phyloP scores from a whole-genome alignment of 2,797 vertebrate genomes.

The Poeciliopsis turneri region DNA sequence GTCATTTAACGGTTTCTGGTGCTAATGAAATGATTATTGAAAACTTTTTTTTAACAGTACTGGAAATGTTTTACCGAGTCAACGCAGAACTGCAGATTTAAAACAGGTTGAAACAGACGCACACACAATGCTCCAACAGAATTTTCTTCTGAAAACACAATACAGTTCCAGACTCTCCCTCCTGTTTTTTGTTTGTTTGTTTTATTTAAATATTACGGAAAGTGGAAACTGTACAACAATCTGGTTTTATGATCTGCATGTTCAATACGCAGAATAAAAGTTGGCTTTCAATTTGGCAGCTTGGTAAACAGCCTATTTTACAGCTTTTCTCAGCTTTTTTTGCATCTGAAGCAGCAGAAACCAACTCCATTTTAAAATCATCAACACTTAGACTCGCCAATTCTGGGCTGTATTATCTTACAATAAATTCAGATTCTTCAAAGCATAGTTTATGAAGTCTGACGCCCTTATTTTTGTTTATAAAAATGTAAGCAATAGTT shows the following conservation, averaged over 20 bases:
- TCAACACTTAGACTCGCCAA: background rate
- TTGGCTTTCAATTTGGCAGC: background rate
- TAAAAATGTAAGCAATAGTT: background rate
- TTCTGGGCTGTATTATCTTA: background rate
- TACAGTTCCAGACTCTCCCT: background rate
- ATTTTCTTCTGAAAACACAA: background rate
- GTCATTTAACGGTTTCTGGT: background rate
- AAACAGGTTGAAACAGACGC: background rate
- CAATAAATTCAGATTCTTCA: background rate
- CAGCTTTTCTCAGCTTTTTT: background rate
- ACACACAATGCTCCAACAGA: background rate
- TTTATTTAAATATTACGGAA: background rate
- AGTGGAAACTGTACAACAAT: background rate
- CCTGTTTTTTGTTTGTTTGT: too few relatives aligned
- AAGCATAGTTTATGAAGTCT: background rate
- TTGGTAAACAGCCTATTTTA: background rate
- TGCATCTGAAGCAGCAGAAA: background rate
- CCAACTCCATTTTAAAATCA: background rate
- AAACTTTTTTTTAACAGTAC: background rate
- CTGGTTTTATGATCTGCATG: background rate
- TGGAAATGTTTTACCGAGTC: background rate
- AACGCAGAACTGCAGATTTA: background rate
- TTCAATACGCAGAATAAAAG: background rate
- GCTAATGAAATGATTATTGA: background rate
- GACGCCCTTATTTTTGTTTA: background rate